A percentile compares a stretch with the other conserved stretches of the same genome.
phyloP scores from a whole-genome alignment of 1,140 invertebrate genomes.

The Streblospio benedicti region DNA sequence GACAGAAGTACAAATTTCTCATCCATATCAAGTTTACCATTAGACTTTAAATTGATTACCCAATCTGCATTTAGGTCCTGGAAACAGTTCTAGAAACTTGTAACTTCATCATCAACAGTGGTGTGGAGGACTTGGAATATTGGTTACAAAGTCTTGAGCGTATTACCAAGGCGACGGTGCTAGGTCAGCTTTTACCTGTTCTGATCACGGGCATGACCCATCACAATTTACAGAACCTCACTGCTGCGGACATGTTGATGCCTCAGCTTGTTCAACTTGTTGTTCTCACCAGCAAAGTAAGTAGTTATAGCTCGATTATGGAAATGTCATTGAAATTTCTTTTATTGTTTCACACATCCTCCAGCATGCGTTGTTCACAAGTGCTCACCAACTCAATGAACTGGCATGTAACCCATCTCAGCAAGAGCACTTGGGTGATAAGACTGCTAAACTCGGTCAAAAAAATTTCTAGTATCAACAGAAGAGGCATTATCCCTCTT shows the following conservation, averaged over 20 bases:
- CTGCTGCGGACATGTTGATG: constrained; percentile 39
- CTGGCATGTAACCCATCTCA: too few relatives aligned
- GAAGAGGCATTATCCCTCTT: too few relatives aligned
- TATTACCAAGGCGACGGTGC: constrained; percentile 39
- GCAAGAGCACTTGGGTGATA: too few relatives aligned
- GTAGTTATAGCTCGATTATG: neutral
- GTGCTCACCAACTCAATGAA: constrained; percentile 38
- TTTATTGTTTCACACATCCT: constrained; percentile 31
- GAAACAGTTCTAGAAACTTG: constrained; percentile 38
- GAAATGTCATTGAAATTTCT: too few relatives aligned
- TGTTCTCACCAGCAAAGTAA: constrained; percentile 39
- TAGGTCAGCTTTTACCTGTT: constrained; percentile 42
- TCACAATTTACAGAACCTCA: constrained; percentile 30
- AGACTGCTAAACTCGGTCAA: too few relatives aligned
- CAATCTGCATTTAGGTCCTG: too few relatives aligned
- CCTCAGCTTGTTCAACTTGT: constrained; percentile 39
- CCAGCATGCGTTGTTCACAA: constrained; percentile 40
- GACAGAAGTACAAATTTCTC: too few relatives aligned
- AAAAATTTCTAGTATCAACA: too few relatives aligned
- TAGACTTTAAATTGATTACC: too few relatives aligned
- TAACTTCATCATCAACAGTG: constrained; percentile 26
- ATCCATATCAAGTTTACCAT: too few relatives aligned
- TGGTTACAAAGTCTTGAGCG: constrained; percentile 38
- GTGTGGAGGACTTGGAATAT: constrained; percentile 29
- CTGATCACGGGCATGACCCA: constrained; percentile 41